Base-by-base conservation (phyloP, 30 jellyfish, hydroid and myxozoan species). In the Chrysaora quinquecirrha region DNA sequence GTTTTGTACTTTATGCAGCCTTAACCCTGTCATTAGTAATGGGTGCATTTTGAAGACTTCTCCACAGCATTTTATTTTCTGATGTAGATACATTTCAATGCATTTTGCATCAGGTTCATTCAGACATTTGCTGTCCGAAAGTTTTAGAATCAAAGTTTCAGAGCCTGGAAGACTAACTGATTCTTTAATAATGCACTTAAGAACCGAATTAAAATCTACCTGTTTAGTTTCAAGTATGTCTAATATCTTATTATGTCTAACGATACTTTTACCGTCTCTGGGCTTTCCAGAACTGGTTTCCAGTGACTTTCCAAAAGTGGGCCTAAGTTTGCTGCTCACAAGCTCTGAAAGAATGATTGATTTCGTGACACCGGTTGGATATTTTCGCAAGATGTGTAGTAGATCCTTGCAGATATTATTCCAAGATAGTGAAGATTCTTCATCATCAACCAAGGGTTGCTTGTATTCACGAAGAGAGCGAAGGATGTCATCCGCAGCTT, bases 1-100 rank as follows among this genome's bases (percentile, higher is more conserved):
- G 2, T 56, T 52, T 31, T 54, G 72, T 23, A 81, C 71, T 31
- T 81, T 67, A 33, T 68, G 91, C 64, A 81, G 25, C 23, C 91
- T 63, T 23, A 81, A 50, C 24, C 61, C 73, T 30, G 91, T 81
- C 91, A 81, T 81, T 32, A 73, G 43, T 0, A 81, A 18, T 19
- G 78, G 85, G 24, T 67, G 73, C 16, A 22, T 20, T 58, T 28
- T 50, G 3, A 81, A 64, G 21, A 25, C 21, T 0, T 81, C 71
- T 81, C 69, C 91, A 35, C 46, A 30, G 47, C 79, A 69, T 34
- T 64, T 12, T 12, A 73, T 47, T 23, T 81, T 81, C 32, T 81
- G 91, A 24, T 81, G 91, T 18, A 81, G 47, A 47, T 81, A 81
- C 91, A 81, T 81, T 50, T 81, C 91, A 54, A 81, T 27, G 1